Conservation (phyloP, 2,113 vertebrate species). For the Cinclus cinclus region DNA sequence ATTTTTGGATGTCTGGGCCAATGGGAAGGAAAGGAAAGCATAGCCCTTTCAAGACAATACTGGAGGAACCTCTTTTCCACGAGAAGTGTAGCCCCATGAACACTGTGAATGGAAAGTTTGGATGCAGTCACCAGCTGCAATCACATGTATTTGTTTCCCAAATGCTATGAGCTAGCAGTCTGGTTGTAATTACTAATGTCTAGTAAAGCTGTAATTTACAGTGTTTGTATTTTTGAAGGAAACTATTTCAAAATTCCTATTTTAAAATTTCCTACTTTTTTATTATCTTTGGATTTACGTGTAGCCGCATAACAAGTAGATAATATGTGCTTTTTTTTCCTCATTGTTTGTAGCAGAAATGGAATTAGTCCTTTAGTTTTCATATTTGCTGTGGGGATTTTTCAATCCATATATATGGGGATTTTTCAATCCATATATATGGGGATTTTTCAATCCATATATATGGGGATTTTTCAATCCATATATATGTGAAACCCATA, state of each 20-base stretch:
- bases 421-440: too few species aligned
- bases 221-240: neutral
- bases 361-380: neutral
- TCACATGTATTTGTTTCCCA: neutral
- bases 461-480: neutral
- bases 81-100: neutral
- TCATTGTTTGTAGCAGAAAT: neutral
- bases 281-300: neutral
- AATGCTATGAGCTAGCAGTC: neutral
- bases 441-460: neutral
- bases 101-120: neutral
- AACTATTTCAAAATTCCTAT: neutral
- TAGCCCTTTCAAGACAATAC: rapidly evolving
- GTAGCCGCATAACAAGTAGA: neutral
- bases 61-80: neutral
- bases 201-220: neutral
- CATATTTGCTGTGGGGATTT: neutral
- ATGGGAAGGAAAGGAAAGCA: rapidly evolving
- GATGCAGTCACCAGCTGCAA: neutral
- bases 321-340: neutral
- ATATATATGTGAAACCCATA: neutral
- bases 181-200: neutral
- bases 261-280: neutral
- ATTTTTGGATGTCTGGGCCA: rapidly evolving
- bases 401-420: too few species aligned